Conservation (phyloP, 2,888 invertebrate species). For the Coremacera marginata region DNA sequence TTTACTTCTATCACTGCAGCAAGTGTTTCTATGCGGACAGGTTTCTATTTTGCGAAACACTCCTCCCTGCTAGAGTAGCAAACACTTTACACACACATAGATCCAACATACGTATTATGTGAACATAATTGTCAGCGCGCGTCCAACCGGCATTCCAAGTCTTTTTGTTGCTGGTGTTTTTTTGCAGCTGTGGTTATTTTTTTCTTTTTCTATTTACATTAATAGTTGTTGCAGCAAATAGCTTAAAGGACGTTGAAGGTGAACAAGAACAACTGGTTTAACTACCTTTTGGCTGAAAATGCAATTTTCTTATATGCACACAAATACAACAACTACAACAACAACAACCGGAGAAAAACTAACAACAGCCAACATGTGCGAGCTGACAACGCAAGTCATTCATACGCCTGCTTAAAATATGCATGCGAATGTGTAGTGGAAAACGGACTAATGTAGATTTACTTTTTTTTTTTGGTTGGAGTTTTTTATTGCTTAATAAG, state of each 20-base stretch:
- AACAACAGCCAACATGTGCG: neutral
- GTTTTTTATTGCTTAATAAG: too few relatives aligned
- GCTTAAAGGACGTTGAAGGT: slow-evolving; percentile 53
- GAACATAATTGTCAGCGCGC: slow-evolving; percentile 15
- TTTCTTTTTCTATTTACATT: neutral
- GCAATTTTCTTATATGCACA: neutral
- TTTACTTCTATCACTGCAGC: too few relatives aligned
- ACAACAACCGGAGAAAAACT: neutral
- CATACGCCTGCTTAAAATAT: neutral
- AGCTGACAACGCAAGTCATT: slow-evolving; percentile 16
- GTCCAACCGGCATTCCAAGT: slow-evolving; percentile 33
- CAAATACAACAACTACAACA: neutral
- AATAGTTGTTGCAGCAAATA: slow-evolving; percentile 13
- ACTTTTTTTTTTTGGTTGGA: neutral
- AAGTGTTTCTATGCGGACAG: neutral
- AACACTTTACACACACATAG: neutral
- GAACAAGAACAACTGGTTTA: slow-evolving; percentile 52
- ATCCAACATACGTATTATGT: neutral
- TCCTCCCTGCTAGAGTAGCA: neutral
- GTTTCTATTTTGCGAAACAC: neutral
- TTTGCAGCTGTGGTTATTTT: neutral
- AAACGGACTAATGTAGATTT: neutral
- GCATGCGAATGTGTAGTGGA: neutral
- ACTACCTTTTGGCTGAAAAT: slow-evolving; percentile 34
- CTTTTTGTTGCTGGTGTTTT: neutral